These are phyloP conservation scores for Vimba vimba DNA, from an alignment of 2,113 vertebrate species.

Conservation along the genomic window DNA sequence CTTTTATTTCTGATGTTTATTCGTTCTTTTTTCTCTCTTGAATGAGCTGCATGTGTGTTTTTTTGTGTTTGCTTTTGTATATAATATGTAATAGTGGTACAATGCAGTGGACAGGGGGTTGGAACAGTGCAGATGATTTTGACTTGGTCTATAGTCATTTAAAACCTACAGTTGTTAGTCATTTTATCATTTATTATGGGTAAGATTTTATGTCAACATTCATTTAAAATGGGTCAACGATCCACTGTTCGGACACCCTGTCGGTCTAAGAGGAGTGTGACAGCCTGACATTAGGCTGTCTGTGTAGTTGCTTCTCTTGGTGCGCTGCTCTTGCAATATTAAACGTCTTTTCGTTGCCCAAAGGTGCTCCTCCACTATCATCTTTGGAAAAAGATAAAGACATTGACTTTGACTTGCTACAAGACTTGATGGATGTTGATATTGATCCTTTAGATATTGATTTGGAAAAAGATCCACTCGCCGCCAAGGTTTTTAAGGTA, in stretches of 20 bases:
- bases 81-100: not conserved
- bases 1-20: slow-evolving; percentile 21
- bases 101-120: slow-evolving; percentile 47
- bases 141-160: not conserved
- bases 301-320: slow-evolving; percentile 63
- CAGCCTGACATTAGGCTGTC: slow-evolving; percentile 58
- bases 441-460: slow-evolving; percentile 99
- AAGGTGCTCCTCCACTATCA: slow-evolving; percentile 94
- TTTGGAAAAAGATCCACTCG: slow-evolving; percentile 99
- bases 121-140: slow-evolving; percentile 24
- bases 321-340: slow-evolving; percentile 74
- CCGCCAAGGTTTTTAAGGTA: slow-evolving; percentile 99
- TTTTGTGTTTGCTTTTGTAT: slow-evolving; percentile 8
- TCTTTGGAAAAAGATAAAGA: slow-evolving; percentile 99
- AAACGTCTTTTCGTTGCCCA: slow-evolving; percentile 79
- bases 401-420: slow-evolving; percentile 98
- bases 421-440: slow-evolving; percentile 99
- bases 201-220: not conserved
- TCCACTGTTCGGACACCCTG: slow-evolving; percentile 45
- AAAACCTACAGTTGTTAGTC: not conserved
- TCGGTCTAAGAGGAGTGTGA: slow-evolving; percentile 9
- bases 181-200: not conserved
- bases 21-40: slow-evolving; percentile 13
- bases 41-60: slow-evolving; percentile 51
- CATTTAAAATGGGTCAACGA: not conserved